A percentile compares a stretch with the other conserved stretches of the same genome.
Evolutionary conservation across 2,113 vertebrate species (phyloP).

Genomic region (Triplophysa rosa): DNA sequence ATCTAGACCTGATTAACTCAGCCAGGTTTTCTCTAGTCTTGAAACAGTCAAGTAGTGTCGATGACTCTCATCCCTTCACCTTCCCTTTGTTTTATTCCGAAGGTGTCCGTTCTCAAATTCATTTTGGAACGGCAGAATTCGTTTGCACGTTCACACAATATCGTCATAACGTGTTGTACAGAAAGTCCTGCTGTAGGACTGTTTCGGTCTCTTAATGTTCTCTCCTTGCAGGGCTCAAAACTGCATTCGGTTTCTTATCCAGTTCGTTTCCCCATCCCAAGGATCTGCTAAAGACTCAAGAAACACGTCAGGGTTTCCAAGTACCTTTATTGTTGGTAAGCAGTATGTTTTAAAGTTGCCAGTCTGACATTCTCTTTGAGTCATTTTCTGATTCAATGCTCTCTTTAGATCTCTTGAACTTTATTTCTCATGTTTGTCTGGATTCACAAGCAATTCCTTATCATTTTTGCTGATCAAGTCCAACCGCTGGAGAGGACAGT

Average conservation of each 20-base stretch:
- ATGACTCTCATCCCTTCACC: background rate
- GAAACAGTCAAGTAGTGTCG: background rate
- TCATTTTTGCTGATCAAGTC: background rate
- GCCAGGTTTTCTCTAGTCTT: background rate
- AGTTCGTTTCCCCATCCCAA: background rate
- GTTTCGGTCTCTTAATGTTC: too few relatives aligned
- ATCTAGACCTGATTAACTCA: background rate
- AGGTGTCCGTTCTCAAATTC: background rate
- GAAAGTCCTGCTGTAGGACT: background rate
- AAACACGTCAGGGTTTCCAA: background rate
- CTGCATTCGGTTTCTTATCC: background rate
- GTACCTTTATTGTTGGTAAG: background rate
- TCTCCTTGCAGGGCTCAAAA: background rate
- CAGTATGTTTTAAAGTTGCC: background rate
- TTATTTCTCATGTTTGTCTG: background rate
- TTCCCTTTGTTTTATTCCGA: background rate
- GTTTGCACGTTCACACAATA: background rate
- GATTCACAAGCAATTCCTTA: background rate
- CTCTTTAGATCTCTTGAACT: background rate
- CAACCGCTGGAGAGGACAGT: background rate
- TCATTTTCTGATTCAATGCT: constrained; percentile 7
- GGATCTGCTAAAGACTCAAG: background rate
- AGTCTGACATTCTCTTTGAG: background rate
- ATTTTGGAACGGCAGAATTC: background rate
- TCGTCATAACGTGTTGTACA: background rate